These are phyloP conservation scores for Calameuta filiformis DNA, from an alignment of 2,888 invertebrate genomes.

Conservation along the genomic window DNA sequence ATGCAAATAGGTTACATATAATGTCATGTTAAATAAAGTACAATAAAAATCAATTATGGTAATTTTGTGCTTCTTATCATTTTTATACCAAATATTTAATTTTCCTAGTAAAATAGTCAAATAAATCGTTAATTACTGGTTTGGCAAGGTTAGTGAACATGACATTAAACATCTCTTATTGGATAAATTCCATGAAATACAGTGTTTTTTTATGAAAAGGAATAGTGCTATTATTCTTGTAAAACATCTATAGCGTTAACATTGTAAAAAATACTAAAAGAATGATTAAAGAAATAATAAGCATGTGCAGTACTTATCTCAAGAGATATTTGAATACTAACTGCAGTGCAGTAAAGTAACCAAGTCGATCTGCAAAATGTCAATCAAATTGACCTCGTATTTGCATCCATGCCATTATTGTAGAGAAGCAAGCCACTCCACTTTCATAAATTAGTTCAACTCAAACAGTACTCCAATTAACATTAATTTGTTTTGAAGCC, in stretches of 20 bases:
- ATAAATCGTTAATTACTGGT: neutral
- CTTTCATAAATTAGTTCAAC: neutral
- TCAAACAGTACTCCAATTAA: neutral
- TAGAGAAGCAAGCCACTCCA: constrained; percentile 10
- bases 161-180: neutral
- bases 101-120: neutral
- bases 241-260: neutral
- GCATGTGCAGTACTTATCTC: neutral
- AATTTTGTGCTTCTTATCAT: neutral
- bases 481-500: neutral
- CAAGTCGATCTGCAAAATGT: constrained; percentile 20
- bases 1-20: neutral
- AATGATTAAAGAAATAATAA: neutral
- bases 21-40: neutral
- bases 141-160: neutral
- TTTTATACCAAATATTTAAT: neutral
- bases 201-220: neutral
- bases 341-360: neutral
- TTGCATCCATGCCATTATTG: constrained; percentile 28
- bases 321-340: neutral
- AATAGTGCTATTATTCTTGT: neutral
- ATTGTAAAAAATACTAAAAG: neutral
- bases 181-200: neutral
- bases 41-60: neutral
- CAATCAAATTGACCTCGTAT: constrained; percentile 35